Base-by-base conservation (phyloP, 2,888 invertebrate genomes). In the Axea sp. region DNA sequence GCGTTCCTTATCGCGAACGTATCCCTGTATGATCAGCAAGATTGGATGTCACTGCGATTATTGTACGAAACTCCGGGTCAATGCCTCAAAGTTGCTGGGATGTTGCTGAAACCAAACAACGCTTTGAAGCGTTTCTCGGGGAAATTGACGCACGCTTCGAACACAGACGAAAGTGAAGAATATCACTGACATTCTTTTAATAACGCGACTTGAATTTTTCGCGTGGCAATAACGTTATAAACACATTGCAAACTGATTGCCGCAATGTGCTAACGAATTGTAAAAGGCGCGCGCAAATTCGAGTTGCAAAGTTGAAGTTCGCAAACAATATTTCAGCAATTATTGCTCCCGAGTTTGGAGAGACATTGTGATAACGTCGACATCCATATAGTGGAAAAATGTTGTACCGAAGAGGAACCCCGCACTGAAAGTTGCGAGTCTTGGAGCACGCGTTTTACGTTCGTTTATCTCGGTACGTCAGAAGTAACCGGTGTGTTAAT, bases 11-110 rank as follows among this genome's bases (percentile, higher is more conserved):
- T 73, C 69, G 73, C 65, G 26, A 55, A 55, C 31, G 51, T 49
- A 57, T 69, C 57, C 65, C 31, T 43, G 62, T 57, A 71, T 49
- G 62, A 62, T 65, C 49, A 62, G 49, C 60, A 39, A 51, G 53
- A 71, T 69, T 76, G 60, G 69, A 68, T 62, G 65, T 65, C 72
- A 75, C 59, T 37, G 35, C 62, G 67, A 65, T 65, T 65, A 72
- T 59, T 53, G 47, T 53, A 30, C 45, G 47, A 28, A 37, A 62
- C 39, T 59, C 22, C 47, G 51, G 64, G 57, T 64, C 72, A 64
- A 64, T 47, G 67, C 28, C 41, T 57, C 67, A 41, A 49, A 37
- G 51, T 51, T 68, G 68, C 59, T 39, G 59, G 3, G n/a, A 59
- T 12, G 31, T 43, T 49, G 51, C 64, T 53, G 35, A 5, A 33